Conservation (phyloP, 1,140 invertebrate species). For the Drosophila lacteicornis region DNA sequence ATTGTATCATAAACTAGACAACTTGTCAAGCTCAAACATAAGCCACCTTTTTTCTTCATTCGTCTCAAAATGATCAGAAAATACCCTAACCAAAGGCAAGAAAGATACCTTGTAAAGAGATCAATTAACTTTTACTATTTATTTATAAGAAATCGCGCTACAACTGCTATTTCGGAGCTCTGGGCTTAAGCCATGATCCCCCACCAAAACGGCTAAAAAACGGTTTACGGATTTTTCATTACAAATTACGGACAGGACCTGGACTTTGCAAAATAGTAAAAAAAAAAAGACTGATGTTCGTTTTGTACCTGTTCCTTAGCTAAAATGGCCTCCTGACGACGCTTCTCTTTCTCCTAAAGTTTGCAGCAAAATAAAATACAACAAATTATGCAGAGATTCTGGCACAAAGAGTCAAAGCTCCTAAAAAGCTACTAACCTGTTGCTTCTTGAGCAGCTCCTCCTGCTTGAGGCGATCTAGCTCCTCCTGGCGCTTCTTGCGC, state of each 20-base stretch:
- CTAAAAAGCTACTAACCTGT: constrained; percentile 88
- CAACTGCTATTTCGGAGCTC: not conserved
- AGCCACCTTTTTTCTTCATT: too few relatives aligned
- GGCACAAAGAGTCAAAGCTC: not conserved
- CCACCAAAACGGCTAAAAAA: not conserved
- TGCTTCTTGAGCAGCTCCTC: constrained; percentile 94
- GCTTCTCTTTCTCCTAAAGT: constrained; percentile 93
- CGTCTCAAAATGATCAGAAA: too few relatives aligned
- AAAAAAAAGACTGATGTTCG: constrained; percentile 46
- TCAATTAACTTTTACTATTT: too few relatives aligned
- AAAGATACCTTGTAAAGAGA: too few relatives aligned
- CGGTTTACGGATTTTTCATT: not conserved
- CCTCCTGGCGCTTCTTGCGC: constrained; percentile 93
- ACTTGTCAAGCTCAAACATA: too few relatives aligned
- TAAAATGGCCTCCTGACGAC: constrained; percentile 93
- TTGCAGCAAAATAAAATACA: constrained; percentile 68
- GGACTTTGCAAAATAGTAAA: not conserved
- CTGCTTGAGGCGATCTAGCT: constrained; percentile 92
- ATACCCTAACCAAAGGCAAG: too few relatives aligned
- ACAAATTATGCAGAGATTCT: constrained; percentile 21
- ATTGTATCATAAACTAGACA: too few relatives aligned
- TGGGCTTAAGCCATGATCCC: not conserved
- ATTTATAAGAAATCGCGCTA: too few relatives aligned
- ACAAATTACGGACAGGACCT: constrained; percentile 10
- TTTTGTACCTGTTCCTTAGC: constrained; percentile 93